A percentile compares a stretch with the other conserved stretches of the same genome.
Evolutionary conservation across 1,140 invertebrate genomes (phyloP).

Genomic region (Paracyclopina nana): DNA sequence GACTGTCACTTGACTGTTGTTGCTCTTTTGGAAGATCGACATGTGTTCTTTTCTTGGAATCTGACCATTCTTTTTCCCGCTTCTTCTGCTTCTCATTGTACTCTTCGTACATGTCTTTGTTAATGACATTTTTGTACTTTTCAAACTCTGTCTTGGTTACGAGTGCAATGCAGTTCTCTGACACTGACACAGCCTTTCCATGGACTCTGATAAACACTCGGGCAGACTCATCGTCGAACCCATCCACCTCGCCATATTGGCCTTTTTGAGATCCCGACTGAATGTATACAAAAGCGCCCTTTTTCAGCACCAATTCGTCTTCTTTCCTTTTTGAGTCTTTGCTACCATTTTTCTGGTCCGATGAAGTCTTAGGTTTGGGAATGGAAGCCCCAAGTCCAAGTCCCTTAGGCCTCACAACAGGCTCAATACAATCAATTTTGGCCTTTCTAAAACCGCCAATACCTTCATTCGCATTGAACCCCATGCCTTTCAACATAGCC

Average conservation of each 20-base stretch:
- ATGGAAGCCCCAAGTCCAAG: constrained; percentile 73
- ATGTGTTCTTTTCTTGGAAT: background rate
- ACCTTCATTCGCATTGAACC: constrained; percentile 56
- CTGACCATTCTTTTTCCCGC: background rate
- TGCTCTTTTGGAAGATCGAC: too few species aligned
- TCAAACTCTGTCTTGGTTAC: constrained; percentile 55
- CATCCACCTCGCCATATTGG: constrained; percentile 38
- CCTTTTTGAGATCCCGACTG: constrained; percentile 18
- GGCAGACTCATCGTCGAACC: constrained; percentile 62
- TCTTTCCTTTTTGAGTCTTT: constrained; percentile 31
- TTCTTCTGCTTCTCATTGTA: constrained; percentile 19
- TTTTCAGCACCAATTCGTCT: constrained; percentile 34
- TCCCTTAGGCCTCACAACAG: constrained; percentile 57
- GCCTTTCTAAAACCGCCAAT: constrained; percentile 32
- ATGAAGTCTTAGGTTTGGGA: constrained; percentile 28
- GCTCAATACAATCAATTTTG: constrained; percentile 35
- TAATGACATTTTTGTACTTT: constrained; percentile 35
- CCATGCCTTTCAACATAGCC: constrained; percentile 85
- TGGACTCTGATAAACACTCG: constrained; percentile 55
- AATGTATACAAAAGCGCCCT: constrained; percentile 21
- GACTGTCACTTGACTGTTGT: too few species aligned
- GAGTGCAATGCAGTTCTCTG: constrained; percentile 50
- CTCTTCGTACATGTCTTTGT: constrained; percentile 19
- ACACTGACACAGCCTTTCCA: constrained; percentile 43
- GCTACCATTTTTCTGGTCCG: too few species aligned